Evolutionary conservation across 2,797 vertebrate species (phyloP), one percentile per base, ranked within the genome.

Genomic region (Acanthurus leucopareius): DNA sequence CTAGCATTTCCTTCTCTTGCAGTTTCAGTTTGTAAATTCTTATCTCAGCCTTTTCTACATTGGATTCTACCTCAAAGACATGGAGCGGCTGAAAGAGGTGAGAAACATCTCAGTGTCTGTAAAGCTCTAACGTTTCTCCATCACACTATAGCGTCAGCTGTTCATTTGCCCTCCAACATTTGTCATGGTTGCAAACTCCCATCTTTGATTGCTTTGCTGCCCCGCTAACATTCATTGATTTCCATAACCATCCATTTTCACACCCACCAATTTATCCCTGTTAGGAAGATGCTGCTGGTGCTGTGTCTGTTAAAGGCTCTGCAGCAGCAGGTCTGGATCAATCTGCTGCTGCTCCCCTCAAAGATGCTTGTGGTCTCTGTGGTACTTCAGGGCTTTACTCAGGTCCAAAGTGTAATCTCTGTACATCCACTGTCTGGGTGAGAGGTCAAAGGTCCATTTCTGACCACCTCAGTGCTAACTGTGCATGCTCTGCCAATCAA

Each of bases 1-100:
- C 16, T 42, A 56, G 14, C 20, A 0, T 81, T 83, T 85, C 38
- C 83, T 75, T 90, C 70, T 90, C 38, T 84, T 77, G 0, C 93
- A 99, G 98, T 99, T 99, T 95, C 98, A 99, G 94, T 99, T 99
- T 94, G 96, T 99, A 95, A 99, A 99, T 95, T 99, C 98, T 63
- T 99, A 99, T 96, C 96, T 99, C 94, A 99, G 98, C 96, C 97
- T 99, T 96, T 99, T 99, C 96, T 99, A 99, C 95, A 99, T 99
- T 67, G 98, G 98, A 90, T 99, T 99, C 98, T 99, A 99, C 97
- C 98, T 99, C 97, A 99, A 98, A 94, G 98, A 99, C 94, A 98
- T 99, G 97, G 98, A 99, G 86, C 96, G 98, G 71, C 95, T 99
- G 76, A 99, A 98, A 92, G 98, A 99, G 97, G 98, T 99, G 86